Conservation (phyloP, 2,113 vertebrate species). For the Pterophyllum scalare region DNA sequence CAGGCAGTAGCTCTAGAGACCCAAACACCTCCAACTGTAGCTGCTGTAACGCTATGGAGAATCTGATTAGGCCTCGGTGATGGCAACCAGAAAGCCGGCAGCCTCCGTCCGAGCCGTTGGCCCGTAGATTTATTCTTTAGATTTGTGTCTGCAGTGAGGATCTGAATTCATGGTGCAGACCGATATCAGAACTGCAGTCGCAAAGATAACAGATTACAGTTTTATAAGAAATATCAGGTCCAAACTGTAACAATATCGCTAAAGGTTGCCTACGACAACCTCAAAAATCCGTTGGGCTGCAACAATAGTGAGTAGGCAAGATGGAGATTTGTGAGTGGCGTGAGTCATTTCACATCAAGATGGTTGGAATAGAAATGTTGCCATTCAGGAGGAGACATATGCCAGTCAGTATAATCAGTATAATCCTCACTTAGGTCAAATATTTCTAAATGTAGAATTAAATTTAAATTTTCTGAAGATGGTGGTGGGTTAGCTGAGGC, state of each 20-base stretch:
- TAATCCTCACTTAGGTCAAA: neutral
- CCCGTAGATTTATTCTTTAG: conserved; percentile 11
- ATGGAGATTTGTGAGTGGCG: conserved; percentile 39
- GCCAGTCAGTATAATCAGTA: neutral
- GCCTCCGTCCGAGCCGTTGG: neutral
- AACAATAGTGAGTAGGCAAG: conserved; percentile 36
- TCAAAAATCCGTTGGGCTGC: conserved; percentile 9
- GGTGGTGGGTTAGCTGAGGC: too few species aligned
- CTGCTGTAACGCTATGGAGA: conserved; percentile 34
- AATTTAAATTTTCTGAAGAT: neutral
- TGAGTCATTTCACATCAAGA: conserved; percentile 50
- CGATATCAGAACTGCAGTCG: neutral
- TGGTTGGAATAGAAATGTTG: conserved; percentile 26
- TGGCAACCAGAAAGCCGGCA: conserved; percentile 25
- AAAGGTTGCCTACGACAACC: neutral
- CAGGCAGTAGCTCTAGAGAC: conserved; percentile 60
- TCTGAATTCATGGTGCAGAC: neutral
- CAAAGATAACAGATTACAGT: neutral
- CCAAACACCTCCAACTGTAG: conserved; percentile 57
- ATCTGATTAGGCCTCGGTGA: conserved; percentile 37
- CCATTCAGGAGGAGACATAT: conserved; percentile 10
- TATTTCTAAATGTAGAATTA: neutral
- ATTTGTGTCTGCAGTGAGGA: conserved; percentile 17
- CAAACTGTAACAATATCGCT: neutral
- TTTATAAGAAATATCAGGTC: neutral